Percentiles rank a stretch among this genome's conserved stretches.
Evolutionary conservation across 2,797 vertebrate species (phyloP).

Genomic region (Catharus ustulatus): DNA sequence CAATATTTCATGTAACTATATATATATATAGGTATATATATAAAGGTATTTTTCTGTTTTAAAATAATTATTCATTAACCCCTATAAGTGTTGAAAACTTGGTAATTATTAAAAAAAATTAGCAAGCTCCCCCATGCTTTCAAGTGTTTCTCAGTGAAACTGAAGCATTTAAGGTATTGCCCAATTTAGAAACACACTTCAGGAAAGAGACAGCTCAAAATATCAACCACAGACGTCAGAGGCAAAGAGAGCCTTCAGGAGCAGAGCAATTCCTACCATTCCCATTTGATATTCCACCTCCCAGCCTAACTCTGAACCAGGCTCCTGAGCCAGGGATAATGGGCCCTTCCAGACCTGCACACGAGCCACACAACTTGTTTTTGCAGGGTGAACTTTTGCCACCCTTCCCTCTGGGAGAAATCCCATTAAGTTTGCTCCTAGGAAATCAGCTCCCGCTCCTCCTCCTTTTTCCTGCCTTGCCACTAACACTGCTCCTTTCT

Average conservation of each 20-base stretch:
- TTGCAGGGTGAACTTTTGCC: constrained; percentile 27
- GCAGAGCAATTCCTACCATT: not conserved
- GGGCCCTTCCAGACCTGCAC: constrained; percentile 15
- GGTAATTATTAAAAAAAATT: not conserved
- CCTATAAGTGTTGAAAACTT: not conserved
- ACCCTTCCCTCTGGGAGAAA: constrained; percentile 49
- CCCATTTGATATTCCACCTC: not conserved
- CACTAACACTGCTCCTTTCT: not conserved
- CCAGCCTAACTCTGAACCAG: not conserved
- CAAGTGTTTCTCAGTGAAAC: not conserved
- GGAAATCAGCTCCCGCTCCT: not conserved
- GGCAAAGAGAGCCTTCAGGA: not conserved
- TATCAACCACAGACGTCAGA: constrained; percentile 9
- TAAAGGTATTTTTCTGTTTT: not conserved
- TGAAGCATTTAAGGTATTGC: not conserved
- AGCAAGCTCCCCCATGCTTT: not conserved
- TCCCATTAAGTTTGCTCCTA: not conserved
- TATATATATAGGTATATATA: rapidly evolving
- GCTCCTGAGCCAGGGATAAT: not conserved
- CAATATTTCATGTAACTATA: not conserved
- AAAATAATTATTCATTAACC: not conserved
- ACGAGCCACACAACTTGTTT: constrained; percentile 13
- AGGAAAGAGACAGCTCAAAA: constrained; percentile 24
- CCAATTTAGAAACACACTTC: constrained; percentile 30
- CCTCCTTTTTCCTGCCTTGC: not conserved